phyloP scores from a whole-genome alignment of 2,888 invertebrate species.

The Lucinisca nassula region DNA sequence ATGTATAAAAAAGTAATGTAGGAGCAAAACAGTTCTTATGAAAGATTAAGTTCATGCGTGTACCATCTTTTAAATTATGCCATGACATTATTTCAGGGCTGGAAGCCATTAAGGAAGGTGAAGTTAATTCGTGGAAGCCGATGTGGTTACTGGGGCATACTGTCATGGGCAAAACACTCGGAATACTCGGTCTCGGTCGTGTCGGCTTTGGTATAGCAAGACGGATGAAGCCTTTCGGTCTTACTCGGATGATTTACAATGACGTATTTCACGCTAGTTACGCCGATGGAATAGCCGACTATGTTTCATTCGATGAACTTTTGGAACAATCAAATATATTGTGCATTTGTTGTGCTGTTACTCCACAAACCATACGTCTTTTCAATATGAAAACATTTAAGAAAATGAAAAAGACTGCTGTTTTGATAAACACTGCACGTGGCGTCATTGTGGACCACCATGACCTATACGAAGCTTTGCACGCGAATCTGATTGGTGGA shows the following conservation, averaged over 20 bases:
- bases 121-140: constrained; percentile 96
- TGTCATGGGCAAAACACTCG: constrained; percentile 92
- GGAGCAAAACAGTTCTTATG: too few species aligned
- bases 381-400: constrained; percentile 93
- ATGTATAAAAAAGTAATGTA: too few species aligned
- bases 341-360: constrained; percentile 93
- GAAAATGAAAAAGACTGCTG: constrained; percentile 95
- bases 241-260: constrained; percentile 92
- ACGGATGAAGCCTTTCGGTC: constrained; percentile 93
- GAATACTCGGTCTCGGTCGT: constrained; percentile 87
- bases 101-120: constrained; percentile 90
- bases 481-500: constrained; percentile 92
- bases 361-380: constrained; percentile 93
- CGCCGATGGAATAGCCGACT: constrained; percentile 90
- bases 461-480: constrained; percentile 93
- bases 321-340: constrained; percentile 94
- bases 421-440: constrained; percentile 95
- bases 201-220: constrained; percentile 92
- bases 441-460: constrained; percentile 91
- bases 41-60: too few species aligned
- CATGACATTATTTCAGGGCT: constrained; percentile 78
- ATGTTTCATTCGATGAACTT: constrained; percentile 92
- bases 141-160: constrained; percentile 97
- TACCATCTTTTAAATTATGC: too few species aligned
- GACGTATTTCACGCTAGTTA: constrained; percentile 91